These are phyloP conservation scores for Drosophila fulvimacula DNA, from an alignment of 2,888 invertebrate species.

Conservation along the genomic window DNA sequence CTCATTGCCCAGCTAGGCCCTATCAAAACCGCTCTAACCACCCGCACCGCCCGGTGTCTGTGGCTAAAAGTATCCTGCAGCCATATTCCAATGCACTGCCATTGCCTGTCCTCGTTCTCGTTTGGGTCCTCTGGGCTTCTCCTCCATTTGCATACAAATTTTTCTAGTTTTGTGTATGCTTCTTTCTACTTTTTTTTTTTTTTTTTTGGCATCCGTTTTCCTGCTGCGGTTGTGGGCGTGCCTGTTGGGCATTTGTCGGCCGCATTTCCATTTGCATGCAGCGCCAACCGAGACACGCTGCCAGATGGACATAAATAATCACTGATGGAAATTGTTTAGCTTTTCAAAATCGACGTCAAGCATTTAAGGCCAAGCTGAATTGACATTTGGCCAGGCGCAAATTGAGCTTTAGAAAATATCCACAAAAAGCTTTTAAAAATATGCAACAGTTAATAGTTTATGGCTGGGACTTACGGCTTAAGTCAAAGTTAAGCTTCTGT, in stretches of 20 bases:
- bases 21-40: neutral
- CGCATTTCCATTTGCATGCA: constrained; percentile 63
- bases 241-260: constrained; percentile 58
- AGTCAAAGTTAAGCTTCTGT: neutral
- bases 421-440: neutral
- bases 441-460: neutral
- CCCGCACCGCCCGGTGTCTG: constrained; percentile 28
- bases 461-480: too few relatives aligned
- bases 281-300: constrained; percentile 37
- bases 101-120: constrained; percentile 8
- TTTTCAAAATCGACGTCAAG: constrained; percentile 25
- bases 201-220: constrained; percentile 47
- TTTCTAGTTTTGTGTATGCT: constrained; percentile 19
- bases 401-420: neutral
- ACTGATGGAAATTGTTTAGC: constrained; percentile 65
- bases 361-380: constrained; percentile 9
- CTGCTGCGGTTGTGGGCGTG: constrained; percentile 63
- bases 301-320: constrained; percentile 78
- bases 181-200: neutral
- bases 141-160: constrained; percentile 67
- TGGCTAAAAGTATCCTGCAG: constrained; percentile 74
- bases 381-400: constrained; percentile 11
- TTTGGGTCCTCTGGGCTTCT: constrained; percentile 25
- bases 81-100: constrained; percentile 64
- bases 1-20: constrained; percentile 72